Evolutionary conservation across 2,888 invertebrate species (phyloP), one percentile per base, ranked within the genome.

Genomic region (Gnatocerus cornutus): DNA sequence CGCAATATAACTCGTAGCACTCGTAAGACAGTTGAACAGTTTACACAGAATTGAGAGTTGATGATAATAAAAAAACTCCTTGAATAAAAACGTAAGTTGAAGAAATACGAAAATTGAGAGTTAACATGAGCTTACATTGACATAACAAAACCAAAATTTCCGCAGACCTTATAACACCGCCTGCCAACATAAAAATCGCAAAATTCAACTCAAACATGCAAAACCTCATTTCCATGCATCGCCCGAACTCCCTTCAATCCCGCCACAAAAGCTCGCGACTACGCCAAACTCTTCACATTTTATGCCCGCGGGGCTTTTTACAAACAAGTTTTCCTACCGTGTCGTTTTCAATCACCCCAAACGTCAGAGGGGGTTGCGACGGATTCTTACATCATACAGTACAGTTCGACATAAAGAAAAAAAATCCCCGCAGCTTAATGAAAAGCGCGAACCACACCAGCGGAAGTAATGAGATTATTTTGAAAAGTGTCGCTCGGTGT

Each of bases 161-260:
- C 21, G 21, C 21, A 21, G n/a, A n/a, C n/a, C n/a, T n/a, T n/a
- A n/a, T n/a, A n/a, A n/a, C n/a, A n/a, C n/a, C n/a, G n/a, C n/a
- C n/a, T n/a, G n/a, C n/a, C n/a, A 21, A 21, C 4, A 3, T 21
- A 21, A 21, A 21, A 21, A 13, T 43, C 43, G 9, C 7, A 1
- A n/a, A 33, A 3, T 33, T 7, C 33, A 33, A n/a, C 33, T 33
- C 6, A 2, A 33, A 33, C 6, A 56, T 56, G 39, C 58, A 45
- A 58, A 58, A 58, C n/a, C 58, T 58, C 58, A 58, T 58, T 58
- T 58, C 58, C 37, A 43, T 45, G 55, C 55, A 39, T n/a, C 6
- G 16, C 55, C 27, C 43, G 37, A 29, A 27, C 27, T 29, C 13
- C 45, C 21, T 58, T 58, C 37, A 58, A 45, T 55, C 3, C 33